Percentiles rank a stretch among this genome's conserved stretches.
Evolutionary conservation across 2,113 vertebrate species (phyloP).

Genomic region (Gila orcuttii): DNA sequence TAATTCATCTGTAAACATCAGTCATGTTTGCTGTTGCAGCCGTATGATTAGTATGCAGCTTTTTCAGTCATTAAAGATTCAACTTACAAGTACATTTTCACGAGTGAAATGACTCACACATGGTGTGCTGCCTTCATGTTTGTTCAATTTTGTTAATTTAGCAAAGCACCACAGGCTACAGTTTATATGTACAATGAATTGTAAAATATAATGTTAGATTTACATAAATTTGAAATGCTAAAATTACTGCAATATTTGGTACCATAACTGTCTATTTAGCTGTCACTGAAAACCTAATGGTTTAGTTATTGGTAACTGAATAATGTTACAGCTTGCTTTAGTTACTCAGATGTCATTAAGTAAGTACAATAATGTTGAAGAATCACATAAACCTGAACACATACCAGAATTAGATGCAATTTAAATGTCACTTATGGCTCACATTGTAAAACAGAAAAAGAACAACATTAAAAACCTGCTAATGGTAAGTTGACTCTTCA

Average conservation of each 20-base stretch:
- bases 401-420: conserved; percentile 5
- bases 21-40: not conserved
- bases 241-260: not conserved
- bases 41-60: conserved; percentile 12
- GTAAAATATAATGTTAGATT: not conserved
- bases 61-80: conserved; percentile 14
- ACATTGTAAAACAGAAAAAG: not conserved
- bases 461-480: not conserved
- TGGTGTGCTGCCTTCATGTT: not conserved
- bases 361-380: not conserved
- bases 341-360: not conserved
- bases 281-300: not conserved
- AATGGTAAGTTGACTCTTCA: not conserved
- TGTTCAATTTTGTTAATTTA: not conserved
- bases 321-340: not conserved
- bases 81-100: conserved; percentile 16
- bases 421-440: not conserved
- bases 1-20: conserved; percentile 6
- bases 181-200: not conserved
- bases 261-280: not conserved
- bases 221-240: not conserved
- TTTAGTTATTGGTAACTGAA: not conserved
- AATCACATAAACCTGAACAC: not conserved
- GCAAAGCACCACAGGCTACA: not conserved
- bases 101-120: conserved; percentile 8